Conservation (phyloP, 2,113 vertebrate species). For the Cromileptes altivelis region DNA sequence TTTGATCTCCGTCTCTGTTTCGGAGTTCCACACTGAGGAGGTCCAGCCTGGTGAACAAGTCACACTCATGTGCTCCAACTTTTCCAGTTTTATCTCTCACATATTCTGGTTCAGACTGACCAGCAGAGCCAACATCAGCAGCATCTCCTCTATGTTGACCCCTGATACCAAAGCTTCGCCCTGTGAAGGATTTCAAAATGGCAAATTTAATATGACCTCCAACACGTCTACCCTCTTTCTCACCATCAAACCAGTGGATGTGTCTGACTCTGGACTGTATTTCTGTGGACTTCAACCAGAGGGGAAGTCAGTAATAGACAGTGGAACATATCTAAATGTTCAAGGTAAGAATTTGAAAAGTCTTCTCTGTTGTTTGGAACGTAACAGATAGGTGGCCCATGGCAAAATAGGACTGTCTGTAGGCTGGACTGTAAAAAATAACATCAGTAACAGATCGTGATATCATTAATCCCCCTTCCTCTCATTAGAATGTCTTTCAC, state of each 20-base stretch:
- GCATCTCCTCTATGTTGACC: neutral
- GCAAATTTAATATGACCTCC: conserved; percentile 18
- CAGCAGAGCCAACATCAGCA: fast-evolving
- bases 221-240: conserved; percentile 28
- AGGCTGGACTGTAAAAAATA: too few species aligned
- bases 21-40: conserved; percentile 19
- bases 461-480: too few species aligned
- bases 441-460: too few species aligned
- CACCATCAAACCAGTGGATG: neutral
- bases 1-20: neutral
- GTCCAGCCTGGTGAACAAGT: conserved; percentile 15
- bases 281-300: neutral
- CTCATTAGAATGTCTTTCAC: too few species aligned
- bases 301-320: fast-evolving
- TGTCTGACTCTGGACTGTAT: conserved; percentile 50
- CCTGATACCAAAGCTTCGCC: fast-evolving
- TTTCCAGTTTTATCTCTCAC: fast-evolving
- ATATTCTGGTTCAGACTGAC: conserved; percentile 5
- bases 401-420: too few species aligned
- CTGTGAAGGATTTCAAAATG: fast-evolving
- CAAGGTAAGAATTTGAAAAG: conserved; percentile 34
- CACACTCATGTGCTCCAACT: conserved; percentile 45
- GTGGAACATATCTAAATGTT: conserved; percentile 35
- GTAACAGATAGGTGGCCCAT: too few species aligned
- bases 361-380: too few species aligned